Base-by-base conservation (phyloP, 2,113 vertebrate species). In the Coregonus clupeaformis region DNA sequence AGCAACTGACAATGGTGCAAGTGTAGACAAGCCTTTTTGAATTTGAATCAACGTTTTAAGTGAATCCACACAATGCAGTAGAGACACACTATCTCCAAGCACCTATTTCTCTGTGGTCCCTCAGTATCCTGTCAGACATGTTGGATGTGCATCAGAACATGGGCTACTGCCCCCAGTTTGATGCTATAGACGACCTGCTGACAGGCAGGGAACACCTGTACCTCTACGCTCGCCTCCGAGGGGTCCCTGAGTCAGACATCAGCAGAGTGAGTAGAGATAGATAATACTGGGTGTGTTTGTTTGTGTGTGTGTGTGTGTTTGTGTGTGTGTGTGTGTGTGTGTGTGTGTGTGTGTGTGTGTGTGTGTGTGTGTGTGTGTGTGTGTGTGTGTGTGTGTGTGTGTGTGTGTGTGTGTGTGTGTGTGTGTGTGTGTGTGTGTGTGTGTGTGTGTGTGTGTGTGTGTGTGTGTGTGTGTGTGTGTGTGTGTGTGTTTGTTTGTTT, bases 101-200 rank as follows among this genome's bases (percentile, higher is more conserved):
- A 29, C 2, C 22, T 57, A 3, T 3, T 60, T n/a, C 47, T 9
- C 30, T 68, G 6, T 16, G 3, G 30, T 25, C 20, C 77, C 80
- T 7, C 86, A 99, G 98, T 78, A 92, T 99, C 88, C 89, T 96
- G 80, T 92, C 91, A 11, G 90, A 94, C 64, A 97, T 98, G 67
- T 92, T 94, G 82, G 90, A 94, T 0, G 95, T 98, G 59, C 97
- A 97, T 86, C 96, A 96, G 93, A 97, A 94, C 88, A 98, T 98
- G 96, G 98, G 98, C 69, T 98, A 99, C 92, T 99, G 98, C 86
- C 98, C 98, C 71, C 98, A 99, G 89, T 99, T 97, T 85, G 97
- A 99, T 60, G 97, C 97, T 77, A 92, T 97, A 0, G 98, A 99
- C 77, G 97, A 98, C 60, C 92, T 98, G 18, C 94, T 99, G 75